Conservation (phyloP, 2,888 invertebrate species). For the Folsomia candida region DNA sequence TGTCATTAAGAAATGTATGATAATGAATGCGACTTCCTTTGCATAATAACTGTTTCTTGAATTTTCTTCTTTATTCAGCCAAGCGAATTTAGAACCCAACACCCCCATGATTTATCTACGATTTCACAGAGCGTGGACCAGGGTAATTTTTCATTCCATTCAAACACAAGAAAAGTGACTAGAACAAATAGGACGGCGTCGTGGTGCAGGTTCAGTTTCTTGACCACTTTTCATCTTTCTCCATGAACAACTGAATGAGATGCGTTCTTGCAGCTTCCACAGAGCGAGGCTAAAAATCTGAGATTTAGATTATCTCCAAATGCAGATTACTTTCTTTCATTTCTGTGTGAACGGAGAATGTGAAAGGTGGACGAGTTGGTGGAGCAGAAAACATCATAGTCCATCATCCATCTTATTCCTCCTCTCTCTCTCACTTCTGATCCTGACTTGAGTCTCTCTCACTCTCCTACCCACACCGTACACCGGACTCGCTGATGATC, state of each 20-base stretch:
- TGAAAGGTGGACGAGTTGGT: not conserved
- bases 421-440: not conserved
- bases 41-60: conserved; percentile 13
- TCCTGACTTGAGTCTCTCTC: not conserved
- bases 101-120: conserved; percentile 8
- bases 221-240: not conserved
- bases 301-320: conserved; percentile 2
- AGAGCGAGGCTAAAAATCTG: not conserved
- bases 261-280: too few species aligned
- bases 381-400: not conserved
- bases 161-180: not conserved
- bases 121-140: conserved; percentile 1
- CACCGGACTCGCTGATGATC: not conserved
- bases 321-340: conserved; percentile 5
- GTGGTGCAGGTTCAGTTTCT: not conserved
- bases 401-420: conserved; percentile 7
- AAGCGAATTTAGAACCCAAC: not conserved
- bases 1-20: conserved; percentile 5
- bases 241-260: too few species aligned
- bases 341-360: not conserved
- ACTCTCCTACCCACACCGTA: not conserved
- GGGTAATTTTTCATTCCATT: conserved; percentile 12
- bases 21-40: conserved; percentile 6
- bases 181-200: conserved; percentile 6
- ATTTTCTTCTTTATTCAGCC: conserved; percentile 3